phyloP scores from a whole-genome alignment of 1,140 invertebrate species.

The Nebria ingens region DNA sequence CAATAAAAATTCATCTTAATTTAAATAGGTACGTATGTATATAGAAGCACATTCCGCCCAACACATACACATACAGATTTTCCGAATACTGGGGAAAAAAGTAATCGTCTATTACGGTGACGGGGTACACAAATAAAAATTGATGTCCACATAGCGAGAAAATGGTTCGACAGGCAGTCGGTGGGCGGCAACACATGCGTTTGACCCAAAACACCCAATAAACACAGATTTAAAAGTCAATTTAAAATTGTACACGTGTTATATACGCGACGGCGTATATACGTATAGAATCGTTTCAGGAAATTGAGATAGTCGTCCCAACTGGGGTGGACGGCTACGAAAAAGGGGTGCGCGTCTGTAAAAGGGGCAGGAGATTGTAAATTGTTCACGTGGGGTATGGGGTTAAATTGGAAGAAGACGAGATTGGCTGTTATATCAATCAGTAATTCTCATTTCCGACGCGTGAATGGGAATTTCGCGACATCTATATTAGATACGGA shows the following conservation, averaged over 20 bases:
- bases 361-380: constrained; percentile 18
- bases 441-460: constrained; percentile 20
- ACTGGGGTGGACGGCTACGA: background rate
- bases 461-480: background rate
- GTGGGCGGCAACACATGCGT: no score
- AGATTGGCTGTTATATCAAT: constrained; percentile 18
- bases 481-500: no score
- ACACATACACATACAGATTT: background rate
- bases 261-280: background rate
- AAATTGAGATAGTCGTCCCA: background rate
- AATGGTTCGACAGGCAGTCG: background rate
- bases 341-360: constrained; percentile 1
- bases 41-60: no score
- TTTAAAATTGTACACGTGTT: constrained; percentile 4
- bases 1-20: constrained; percentile 5
- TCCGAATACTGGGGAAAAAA: background rate
- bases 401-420: constrained; percentile 11
- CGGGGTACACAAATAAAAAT: background rate
- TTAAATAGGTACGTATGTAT: background rate
- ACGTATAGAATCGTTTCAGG: constrained; percentile 1
- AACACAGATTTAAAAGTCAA: constrained; percentile 9
- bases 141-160: background rate
- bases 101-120: background rate
- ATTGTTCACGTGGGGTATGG: constrained; percentile 15
- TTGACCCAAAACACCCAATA: constrained; percentile 5